Percentiles rank a stretch among this genome's conserved stretches.
Evolutionary conservation across 2,888 invertebrate genomes (phyloP).

Genomic region (Morinoia aosen): DNA sequence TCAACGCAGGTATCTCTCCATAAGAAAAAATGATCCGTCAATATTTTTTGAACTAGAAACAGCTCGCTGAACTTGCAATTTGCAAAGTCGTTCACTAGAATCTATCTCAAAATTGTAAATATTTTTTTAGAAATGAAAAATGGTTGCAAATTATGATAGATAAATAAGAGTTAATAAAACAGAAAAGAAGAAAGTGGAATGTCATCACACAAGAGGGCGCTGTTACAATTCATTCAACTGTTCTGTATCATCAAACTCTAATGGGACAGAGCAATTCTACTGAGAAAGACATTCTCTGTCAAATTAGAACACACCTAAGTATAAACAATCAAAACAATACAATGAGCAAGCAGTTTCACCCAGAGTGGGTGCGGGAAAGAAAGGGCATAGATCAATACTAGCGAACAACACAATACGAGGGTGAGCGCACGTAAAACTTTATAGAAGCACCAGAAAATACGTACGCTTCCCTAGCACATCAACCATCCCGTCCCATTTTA

Average conservation of each 20-base stretch:
- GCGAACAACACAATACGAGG: not conserved
- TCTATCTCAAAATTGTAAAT: not conserved
- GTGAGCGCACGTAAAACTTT: not conserved
- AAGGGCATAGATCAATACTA: not conserved
- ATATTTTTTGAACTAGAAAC: too few relatives aligned
- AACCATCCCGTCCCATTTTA: not conserved
- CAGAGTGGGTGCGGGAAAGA: not conserved
- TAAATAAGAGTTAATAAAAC: not conserved
- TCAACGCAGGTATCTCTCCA: not conserved
- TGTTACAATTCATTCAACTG: not conserved
- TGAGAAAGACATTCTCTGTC: not conserved
- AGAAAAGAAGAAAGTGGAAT: not conserved
- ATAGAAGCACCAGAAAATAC: not conserved
- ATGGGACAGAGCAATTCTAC: not conserved
- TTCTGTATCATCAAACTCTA: not conserved
- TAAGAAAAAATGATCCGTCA: not conserved
- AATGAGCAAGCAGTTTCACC: not conserved
- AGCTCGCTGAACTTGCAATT: not conserved
- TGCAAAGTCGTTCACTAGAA: not conserved
- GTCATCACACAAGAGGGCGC: not conserved
- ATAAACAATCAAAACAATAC: not conserved
- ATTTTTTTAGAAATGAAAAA: not conserved
- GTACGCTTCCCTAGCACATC: not conserved
- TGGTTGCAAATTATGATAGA: not conserved
- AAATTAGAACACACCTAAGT: not conserved